A percentile compares a stretch with the other conserved stretches of the same genome.
These are phyloP conservation scores for Chirona hameri DNA, from an alignment of 2,888 invertebrate species.

Conservation along the genomic window DNA sequence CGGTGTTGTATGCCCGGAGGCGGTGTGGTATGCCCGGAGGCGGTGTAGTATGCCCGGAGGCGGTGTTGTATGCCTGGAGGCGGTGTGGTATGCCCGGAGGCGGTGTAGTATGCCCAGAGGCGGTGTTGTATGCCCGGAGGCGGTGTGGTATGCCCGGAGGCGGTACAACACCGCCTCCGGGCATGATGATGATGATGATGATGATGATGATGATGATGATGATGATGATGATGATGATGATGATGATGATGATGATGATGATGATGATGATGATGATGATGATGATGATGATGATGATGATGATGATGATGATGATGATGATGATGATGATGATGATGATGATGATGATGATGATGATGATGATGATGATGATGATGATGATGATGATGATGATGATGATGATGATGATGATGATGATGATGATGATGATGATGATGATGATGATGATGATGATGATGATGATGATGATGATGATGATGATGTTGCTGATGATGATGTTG, in stretches of 20 bases:
- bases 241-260: constrained; percentile 22
- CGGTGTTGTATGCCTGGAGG: too few relatives aligned
- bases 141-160: too few relatives aligned
- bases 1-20: too few relatives aligned
- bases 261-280: constrained; percentile 22
- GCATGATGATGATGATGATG: neutral
- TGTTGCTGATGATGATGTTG: too few relatives aligned
- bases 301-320: constrained; percentile 22
- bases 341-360: constrained; percentile 22
- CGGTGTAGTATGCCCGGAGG: too few relatives aligned
- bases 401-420: constrained; percentile 22
- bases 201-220: constrained; percentile 22
- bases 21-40: too few relatives aligned
- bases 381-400: constrained; percentile 22
- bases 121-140: too few relatives aligned
- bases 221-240: constrained; percentile 22
- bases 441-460: constrained; percentile 30
- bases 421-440: constrained; percentile 26
- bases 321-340: constrained; percentile 22
- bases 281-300: constrained; percentile 22
- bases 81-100: too few relatives aligned
- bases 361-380: constrained; percentile 22
- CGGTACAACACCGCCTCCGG: neutral
- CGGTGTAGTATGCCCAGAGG: too few relatives aligned
- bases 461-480: constrained; percentile 22